Evolutionary conservation across 2,797 vertebrate species (phyloP), one percentile per base, ranked within the genome.

Genomic region (Pelodytes ibericus): DNA sequence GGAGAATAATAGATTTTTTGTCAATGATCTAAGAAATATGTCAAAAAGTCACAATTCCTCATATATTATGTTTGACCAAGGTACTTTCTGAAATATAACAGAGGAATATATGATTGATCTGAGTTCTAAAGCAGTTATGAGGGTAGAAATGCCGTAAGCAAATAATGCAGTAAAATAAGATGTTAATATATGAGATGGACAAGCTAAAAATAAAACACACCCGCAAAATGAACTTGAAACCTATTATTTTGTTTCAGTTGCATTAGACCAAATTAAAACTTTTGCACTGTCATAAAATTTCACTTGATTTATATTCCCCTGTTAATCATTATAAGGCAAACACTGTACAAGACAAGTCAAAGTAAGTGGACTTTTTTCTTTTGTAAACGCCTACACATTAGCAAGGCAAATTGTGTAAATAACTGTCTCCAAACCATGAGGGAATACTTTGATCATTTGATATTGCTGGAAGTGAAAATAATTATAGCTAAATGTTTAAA

Each of bases 91-190:
- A 24, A 53, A 53, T 53, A 53, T 53, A 53, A 53, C 24, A 53
- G 7, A 24, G 49, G n/a, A 53, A 53, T 53, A 53, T 53, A 53
- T 53, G 20, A 53, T 53, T 53, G 49, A 53, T 53, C 11, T 53
- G 49, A 53, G n/a, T 22, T 53, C 49, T 53, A 20, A 20, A 53
- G 49, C 49, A 53, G 49, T 53, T 53, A 53, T 53, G 16, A 53
- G 16, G 49, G 49, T 24, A 53, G 49, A n/a, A 53, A 53, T 24
- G n/a, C 24, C 49, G 24, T 53, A 53, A 53, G 18, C 18, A 49
- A 49, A 53, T 53, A 24, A 53, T 53, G 49, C 49, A 53, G 49
- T 53, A 53, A 53, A 22, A 53, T 53, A 53, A 22, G n/a, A 53
- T 24, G 24, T 53, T 20, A 53, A 53, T 53, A 53, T 24, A 53